Evolutionary conservation across 2,113 vertebrate species (phyloP).

Genomic region (Elephas maximus): DNA sequence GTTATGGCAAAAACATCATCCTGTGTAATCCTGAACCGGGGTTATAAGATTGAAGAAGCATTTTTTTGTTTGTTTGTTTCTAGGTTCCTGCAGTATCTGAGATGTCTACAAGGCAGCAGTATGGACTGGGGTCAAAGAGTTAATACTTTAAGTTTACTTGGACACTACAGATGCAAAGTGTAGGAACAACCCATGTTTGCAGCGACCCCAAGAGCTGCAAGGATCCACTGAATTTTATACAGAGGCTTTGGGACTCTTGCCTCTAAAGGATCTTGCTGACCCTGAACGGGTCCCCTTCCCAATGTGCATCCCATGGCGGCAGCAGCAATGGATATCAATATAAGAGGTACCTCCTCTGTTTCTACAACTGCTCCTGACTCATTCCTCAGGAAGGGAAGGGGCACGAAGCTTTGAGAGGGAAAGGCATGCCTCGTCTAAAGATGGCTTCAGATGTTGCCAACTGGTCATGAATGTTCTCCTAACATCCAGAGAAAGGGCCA

Average conservation of each 20-base stretch:
- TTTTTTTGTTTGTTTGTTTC: neutral
- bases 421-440: neutral
- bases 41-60: neutral
- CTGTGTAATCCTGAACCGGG: neutral
- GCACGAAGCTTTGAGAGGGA: neutral
- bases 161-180: neutral
- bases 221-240: neutral
- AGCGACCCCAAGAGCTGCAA: neutral
- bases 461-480: neutral
- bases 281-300: neutral
- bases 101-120: neutral
- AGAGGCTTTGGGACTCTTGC: neutral
- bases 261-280: neutral
- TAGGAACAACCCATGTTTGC: neutral
- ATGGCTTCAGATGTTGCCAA: neutral
- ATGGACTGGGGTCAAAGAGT: neutral
- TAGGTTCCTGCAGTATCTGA: neutral
- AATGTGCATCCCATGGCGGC: neutral
- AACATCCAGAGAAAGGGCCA: neutral
- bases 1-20: neutral
- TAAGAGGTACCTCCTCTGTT: neutral
- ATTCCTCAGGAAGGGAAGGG: neutral
- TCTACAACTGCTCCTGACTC: neutral
- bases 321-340: neutral
- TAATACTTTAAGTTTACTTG: neutral